These are phyloP conservation scores for Cyaniris semiargus DNA, from an alignment of 2,888 invertebrate genomes.

Conservation along the genomic window DNA sequence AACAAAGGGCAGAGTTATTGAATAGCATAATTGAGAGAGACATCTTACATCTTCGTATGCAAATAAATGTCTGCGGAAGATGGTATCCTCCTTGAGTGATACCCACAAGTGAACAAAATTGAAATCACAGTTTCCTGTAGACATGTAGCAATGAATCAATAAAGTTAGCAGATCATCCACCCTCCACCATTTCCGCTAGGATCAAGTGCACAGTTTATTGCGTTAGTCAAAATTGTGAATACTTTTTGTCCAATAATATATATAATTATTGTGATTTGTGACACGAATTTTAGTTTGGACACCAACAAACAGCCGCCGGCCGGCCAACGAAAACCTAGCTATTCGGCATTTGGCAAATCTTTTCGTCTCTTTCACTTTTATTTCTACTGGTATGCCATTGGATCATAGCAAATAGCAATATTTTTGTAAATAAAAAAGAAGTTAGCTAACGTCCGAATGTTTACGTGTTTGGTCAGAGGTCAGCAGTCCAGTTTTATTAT, in stretches of 20 bases:
- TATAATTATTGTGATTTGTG: too few relatives aligned
- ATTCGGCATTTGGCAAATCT: too few relatives aligned
- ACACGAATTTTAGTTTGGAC: too few relatives aligned
- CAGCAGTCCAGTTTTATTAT: not conserved
- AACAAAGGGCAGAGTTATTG: not conserved
- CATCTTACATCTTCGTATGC: slow-evolving; percentile 25
- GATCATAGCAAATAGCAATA: too few relatives aligned
- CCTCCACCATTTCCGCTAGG: not conserved
- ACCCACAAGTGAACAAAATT: slow-evolving; percentile 29
- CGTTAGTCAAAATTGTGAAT: not conserved
- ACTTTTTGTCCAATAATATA: too few relatives aligned
- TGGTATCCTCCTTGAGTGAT: not conserved
- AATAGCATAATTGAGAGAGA: slow-evolving; percentile 16
- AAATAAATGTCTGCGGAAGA: slow-evolving; percentile 24
- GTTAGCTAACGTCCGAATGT: not conserved
- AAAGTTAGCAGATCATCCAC: not conserved
- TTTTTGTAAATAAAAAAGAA: too few relatives aligned
- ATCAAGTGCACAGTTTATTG: not conserved
- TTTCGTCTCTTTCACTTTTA: too few relatives aligned
- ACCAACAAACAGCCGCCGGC: too few relatives aligned
- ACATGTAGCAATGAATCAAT: slow-evolving; percentile 11
- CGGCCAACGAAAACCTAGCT: too few relatives aligned
- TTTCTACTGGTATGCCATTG: too few relatives aligned
- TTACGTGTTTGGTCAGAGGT: not conserved
- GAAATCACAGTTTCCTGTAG: slow-evolving; percentile 27